These are phyloP conservation scores for Cataglyphis altisquamis DNA, from an alignment of 2,888 invertebrate species.

Conservation along the genomic window DNA sequence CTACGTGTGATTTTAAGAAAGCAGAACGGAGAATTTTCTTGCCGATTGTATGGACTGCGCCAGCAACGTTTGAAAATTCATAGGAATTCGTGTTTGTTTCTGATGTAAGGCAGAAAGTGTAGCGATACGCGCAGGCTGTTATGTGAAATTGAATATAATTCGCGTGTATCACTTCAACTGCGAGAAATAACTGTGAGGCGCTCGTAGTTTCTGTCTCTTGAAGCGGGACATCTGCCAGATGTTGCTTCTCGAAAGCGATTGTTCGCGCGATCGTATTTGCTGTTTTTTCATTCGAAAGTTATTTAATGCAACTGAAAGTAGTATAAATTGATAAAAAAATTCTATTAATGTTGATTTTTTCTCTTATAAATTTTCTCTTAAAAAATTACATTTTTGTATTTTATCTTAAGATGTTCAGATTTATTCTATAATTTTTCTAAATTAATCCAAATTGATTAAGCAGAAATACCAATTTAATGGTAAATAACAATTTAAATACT, in stretches of 20 bases:
- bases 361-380: neutral
- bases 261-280: conserved; percentile 44
- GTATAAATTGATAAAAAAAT: neutral
- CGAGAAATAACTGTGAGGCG: conserved; percentile 79
- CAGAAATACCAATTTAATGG: neutral
- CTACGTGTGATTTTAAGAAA: conserved; percentile 38
- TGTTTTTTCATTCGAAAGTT: conserved; percentile 47
- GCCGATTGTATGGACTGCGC: neutral
- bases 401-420: neutral
- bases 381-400: neutral
- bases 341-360: neutral
- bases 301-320: conserved; percentile 18
- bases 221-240: conserved; percentile 82
- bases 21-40: conserved; percentile 57
- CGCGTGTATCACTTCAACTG: conserved; percentile 73
- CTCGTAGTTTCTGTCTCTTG: conserved; percentile 67
- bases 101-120: conserved; percentile 60
- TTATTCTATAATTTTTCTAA: neutral
- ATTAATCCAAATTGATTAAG: neutral
- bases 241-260: conserved; percentile 61
- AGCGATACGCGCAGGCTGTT: conserved; percentile 58
- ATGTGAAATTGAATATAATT: conserved; percentile 63
- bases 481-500: neutral
- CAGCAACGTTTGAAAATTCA: conserved; percentile 56
- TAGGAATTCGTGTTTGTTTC: conserved; percentile 51